Conservation (phyloP, 1,140 invertebrate genomes). For the Lethrus apterus region DNA sequence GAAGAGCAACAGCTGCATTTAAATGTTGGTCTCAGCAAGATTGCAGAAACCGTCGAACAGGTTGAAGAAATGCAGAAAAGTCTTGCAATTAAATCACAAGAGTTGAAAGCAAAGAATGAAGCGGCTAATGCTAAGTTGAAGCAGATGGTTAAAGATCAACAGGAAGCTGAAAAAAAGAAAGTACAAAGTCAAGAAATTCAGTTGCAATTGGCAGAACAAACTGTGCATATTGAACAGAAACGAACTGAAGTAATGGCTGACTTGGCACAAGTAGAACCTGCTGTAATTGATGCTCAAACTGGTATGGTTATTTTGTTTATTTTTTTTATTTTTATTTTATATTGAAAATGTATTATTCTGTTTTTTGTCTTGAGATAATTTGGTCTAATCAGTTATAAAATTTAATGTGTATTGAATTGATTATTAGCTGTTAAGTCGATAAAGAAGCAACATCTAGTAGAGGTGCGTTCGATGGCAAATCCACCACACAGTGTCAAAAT, state of each 20-base stretch:
- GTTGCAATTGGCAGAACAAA: conserved; percentile 80
- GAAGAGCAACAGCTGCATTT: conserved; percentile 99
- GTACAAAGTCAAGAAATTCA: conserved; percentile 97
- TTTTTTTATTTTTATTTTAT: too few relatives aligned
- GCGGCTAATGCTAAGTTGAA: conserved; percentile 97
- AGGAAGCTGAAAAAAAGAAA: conserved; percentile 99
- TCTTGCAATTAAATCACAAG: conserved; percentile 91
- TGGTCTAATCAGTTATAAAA: conserved; percentile 20
- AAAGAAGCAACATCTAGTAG: conserved; percentile 92
- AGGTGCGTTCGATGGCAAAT: conserved; percentile 91
- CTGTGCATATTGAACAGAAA: conserved; percentile 88
- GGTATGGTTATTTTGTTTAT: conserved; percentile 67
- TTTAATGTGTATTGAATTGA: too few relatives aligned
- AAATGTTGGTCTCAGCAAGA: conserved; percentile 97
- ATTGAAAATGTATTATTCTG: too few relatives aligned
- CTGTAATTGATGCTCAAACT: conserved; percentile 96
- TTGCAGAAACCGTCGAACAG: conserved; percentile 98
- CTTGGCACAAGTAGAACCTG: conserved; percentile 93
- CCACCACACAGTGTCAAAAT: conserved; percentile 89
- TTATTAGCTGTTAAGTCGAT: conserved; percentile 87
- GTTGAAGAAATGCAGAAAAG: conserved; percentile 99
- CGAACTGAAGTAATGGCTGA: conserved; percentile 89
- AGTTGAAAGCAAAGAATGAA: conserved; percentile 97
- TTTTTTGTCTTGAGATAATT: too few relatives aligned
- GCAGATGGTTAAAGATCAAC: conserved; percentile 99